Evolutionary conservation across 2,888 invertebrate species (phyloP).

Genomic region (Meliscaeva auricollis): DNA sequence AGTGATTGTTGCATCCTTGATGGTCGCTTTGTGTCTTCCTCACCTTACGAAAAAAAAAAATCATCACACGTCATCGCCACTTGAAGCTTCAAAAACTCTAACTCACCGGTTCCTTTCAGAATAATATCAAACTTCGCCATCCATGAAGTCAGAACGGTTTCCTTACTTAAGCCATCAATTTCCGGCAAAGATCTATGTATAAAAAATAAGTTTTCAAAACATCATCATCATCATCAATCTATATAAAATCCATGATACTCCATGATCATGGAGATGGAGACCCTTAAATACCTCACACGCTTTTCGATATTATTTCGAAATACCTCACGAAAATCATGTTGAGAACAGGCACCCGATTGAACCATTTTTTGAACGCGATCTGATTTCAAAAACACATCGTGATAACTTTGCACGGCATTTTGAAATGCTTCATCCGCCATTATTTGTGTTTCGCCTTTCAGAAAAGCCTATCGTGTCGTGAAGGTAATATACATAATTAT

Average conservation of each 20-base stretch:
- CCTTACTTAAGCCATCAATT: constrained; percentile 99
- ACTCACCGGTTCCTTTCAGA: constrained; percentile 91
- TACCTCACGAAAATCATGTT: constrained; percentile 99
- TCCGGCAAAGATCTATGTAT: constrained; percentile 94
- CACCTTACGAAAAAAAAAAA: constrained; percentile 86
- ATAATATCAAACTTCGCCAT: constrained; percentile 99
- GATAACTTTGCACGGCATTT: constrained; percentile 98
- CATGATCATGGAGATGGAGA: neutral
- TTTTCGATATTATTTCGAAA: constrained; percentile 99
- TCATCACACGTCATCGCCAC: too few species aligned
- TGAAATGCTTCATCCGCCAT: constrained; percentile 99
- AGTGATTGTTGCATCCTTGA: constrained; percentile 94
- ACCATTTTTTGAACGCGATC: constrained; percentile 99
- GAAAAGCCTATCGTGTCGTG: constrained; percentile 88
- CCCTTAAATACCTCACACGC: constrained; percentile 90
- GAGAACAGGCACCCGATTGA: constrained; percentile 98
- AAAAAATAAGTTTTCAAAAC: neutral
- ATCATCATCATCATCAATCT: neutral
- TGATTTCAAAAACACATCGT: constrained; percentile 98
- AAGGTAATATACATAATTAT: too few species aligned
- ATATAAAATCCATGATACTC: neutral
- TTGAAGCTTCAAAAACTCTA: too few species aligned
- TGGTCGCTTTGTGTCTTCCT: constrained; percentile 94
- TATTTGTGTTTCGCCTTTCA: constrained; percentile 99
- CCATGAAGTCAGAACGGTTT: constrained; percentile 99